These are phyloP conservation scores for Spizella passerina DNA, from an alignment of 2,797 vertebrate species.

Conservation along the genomic window DNA sequence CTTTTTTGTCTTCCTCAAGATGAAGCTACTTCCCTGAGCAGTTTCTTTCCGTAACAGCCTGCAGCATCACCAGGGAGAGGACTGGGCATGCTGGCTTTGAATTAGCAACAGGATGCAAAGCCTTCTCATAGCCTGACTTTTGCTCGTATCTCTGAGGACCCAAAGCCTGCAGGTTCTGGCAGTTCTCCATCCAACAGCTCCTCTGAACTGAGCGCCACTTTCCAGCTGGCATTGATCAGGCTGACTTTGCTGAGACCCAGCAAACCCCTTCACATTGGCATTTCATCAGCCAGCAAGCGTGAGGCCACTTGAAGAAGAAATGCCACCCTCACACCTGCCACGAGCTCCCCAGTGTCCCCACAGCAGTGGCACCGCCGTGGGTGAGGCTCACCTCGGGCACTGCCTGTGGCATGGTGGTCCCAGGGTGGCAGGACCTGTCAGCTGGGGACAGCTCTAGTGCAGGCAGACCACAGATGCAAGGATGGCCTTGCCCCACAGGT, in stretches of 20 bases:
- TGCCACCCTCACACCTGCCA: fast-evolving
- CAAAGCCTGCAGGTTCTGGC: neutral
- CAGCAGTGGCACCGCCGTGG: fast-evolving
- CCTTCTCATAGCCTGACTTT: neutral
- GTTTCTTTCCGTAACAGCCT: neutral
- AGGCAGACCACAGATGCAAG: neutral
- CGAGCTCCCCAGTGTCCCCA: fast-evolving
- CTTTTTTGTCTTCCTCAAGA: neutral
- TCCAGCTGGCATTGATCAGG: neutral
- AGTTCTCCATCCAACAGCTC: neutral
- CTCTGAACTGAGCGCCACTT: neutral
- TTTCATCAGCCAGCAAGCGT: fast-evolving
- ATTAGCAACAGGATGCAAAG: neutral
- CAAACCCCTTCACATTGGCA: neutral
- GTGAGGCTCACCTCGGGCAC: fast-evolving
- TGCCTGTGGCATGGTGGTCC: neutral
- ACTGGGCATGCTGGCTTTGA: neutral
- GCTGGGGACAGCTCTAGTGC: neutral
- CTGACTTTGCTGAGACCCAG: neutral
- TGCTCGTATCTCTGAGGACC: neutral
- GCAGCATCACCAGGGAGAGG: neutral
- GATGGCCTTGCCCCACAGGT: neutral
- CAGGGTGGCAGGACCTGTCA: neutral
- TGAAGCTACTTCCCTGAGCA: neutral
- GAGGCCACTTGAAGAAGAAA: fast-evolving